Evolutionary conservation across 2,797 vertebrate species (phyloP), one percentile per base, ranked within the genome.

Genomic region (Ispidina picta): DNA sequence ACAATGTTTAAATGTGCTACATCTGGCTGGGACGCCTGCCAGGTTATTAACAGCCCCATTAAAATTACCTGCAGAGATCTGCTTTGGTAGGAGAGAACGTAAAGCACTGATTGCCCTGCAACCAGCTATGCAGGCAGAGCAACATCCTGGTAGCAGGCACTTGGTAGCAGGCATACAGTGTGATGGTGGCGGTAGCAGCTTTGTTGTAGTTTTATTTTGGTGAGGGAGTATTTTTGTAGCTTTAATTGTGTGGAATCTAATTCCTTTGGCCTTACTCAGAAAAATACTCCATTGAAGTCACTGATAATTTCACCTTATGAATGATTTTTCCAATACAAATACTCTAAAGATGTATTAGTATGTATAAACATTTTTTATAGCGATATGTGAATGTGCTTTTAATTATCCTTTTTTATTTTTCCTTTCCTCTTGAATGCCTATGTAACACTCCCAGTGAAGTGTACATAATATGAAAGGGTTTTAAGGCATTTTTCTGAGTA

Each of bases 1-100:
- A 88, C 93, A 93, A 65, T 76, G 93, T 96, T 96, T 83, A 79
- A 91, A 94, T 86, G 90, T 59, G 92, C 89, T 97, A 84, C 95
- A 97, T 97, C 96, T 97, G 94, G 83, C 95, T 94, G 95, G 97
- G 96, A 94, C 2, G 15, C 33, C 22, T 91, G 95, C 96, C 96
- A 96, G 94, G 83, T 94, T 97, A 96, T 96, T 96, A 96, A 94
- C 94, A 96, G 90, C 75, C 81, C 93, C 91, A 95, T 97, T 97
- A 97, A 96, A 97, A 92, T 92, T 95, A 97, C 90, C 90, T 96
- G 95, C 83, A 75, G 90, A 86, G 94, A 64, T 83, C 81, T 89
- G 26, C 80, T 91, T 52, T 70, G 56, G 90, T 90, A 86, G 87
- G 65, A 82, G 64, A 51, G 82, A 86, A 43, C 13, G 9, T 0